phyloP scores from a whole-genome alignment of 2,797 vertebrate species.

The Danionella dracula region DNA sequence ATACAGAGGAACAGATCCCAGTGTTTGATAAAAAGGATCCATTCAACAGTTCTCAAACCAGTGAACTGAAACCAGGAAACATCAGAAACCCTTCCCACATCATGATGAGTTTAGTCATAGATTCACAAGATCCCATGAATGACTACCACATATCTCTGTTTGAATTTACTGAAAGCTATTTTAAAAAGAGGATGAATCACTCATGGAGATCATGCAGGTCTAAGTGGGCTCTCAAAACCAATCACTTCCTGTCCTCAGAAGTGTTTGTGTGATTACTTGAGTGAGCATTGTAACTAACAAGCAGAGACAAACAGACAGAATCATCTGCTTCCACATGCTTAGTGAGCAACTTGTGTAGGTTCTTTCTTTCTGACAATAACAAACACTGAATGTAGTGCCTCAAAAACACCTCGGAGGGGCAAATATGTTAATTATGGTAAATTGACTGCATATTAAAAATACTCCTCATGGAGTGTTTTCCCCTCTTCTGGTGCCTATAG shows the following conservation, averaged over 20 bases:
- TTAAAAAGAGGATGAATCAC: neutral
- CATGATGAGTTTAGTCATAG: neutral
- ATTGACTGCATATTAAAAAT: no score
- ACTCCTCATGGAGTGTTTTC: no score
- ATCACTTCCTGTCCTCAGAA: neutral
- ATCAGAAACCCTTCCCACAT: neutral
- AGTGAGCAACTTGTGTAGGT: neutral
- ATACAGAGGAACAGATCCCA: no score
- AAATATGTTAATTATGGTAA: no score
- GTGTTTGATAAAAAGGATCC: no score
- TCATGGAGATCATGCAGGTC: constrained; percentile 6
- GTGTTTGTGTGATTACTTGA: neutral
- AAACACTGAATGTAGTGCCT: no score
- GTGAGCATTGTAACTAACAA: constrained; percentile 23
- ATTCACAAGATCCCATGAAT: neutral
- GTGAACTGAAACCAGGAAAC: neutral
- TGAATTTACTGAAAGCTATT: neutral
- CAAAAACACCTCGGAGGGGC: no score
- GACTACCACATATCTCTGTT: neutral
- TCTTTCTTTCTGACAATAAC: neutral
- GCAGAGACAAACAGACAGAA: constrained; percentile 32
- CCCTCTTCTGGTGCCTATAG: no score
- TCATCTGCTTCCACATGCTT: constrained; percentile 24
- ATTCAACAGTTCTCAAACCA: neutral
- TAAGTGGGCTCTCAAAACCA: neutral